Conservation (phyloP, 2,797 vertebrate species). For the Nannoperca australis region DNA sequence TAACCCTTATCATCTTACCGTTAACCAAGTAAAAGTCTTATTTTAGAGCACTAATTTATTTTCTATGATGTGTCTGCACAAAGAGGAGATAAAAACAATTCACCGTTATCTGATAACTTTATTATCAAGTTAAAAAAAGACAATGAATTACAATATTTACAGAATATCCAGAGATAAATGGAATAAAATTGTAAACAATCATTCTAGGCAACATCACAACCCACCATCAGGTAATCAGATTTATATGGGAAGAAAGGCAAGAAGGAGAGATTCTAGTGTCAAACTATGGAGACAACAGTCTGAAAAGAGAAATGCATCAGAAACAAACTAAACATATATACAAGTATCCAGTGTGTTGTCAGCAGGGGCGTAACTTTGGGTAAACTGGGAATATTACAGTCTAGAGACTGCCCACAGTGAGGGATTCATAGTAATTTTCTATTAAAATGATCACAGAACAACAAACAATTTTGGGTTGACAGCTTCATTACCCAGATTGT, state of each 20-base stretch:
- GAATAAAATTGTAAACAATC: conserved; percentile 97
- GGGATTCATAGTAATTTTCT: conserved; percentile 75
- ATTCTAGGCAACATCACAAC: conserved; percentile 94
- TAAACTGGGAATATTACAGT: conserved; percentile 72
- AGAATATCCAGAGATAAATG: conserved; percentile 95
- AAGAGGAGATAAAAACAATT: conserved; percentile 16
- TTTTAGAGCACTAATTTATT: background rate
- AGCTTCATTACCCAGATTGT: conserved; percentile 69
- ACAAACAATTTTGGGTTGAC: conserved; percentile 71
- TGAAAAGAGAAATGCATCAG: conserved; percentile 80
- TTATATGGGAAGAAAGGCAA: conserved; percentile 88
- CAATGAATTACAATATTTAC: conserved; percentile 99
- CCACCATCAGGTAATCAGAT: conserved; percentile 89
- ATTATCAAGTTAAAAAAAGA: conserved; percentile 99
- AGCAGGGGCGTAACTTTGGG: conserved; percentile 79
- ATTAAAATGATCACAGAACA: conserved; percentile 78
- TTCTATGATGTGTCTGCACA: background rate
- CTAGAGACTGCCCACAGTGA: conserved; percentile 79
- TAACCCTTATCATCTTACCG: background rate
- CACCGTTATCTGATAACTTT: conserved; percentile 94
- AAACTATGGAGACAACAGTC: conserved; percentile 86
- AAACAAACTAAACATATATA: conserved; percentile 87
- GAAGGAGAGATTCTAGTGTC: conserved; percentile 86
- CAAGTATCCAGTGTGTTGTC: conserved; percentile 90
- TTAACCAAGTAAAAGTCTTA: background rate